Percentiles rank a stretch among this genome's conserved stretches.
These are phyloP conservation scores for Platypus cylindrus DNA, from an alignment of 2,888 invertebrate species.

Conservation along the genomic window DNA sequence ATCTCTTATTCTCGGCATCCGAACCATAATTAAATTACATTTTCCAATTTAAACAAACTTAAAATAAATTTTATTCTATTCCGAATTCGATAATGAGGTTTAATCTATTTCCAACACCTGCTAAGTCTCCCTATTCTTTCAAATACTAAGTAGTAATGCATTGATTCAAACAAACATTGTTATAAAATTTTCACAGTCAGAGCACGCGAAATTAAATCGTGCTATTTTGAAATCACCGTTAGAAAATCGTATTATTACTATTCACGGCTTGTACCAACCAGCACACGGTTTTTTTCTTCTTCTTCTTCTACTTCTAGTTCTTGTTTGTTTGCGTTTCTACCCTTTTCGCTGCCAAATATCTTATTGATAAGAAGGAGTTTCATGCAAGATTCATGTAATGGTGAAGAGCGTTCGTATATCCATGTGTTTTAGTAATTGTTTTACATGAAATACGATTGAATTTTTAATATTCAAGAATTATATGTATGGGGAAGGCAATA, in stretches of 20 bases:
- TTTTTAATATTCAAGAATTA: too few species aligned
- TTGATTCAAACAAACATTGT: too few species aligned
- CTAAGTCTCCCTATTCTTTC: too few species aligned
- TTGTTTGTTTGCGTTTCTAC: too few species aligned
- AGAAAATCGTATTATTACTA: conserved; percentile 12
- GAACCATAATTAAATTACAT: too few species aligned
- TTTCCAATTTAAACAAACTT: conserved; percentile 2
- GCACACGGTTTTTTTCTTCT: conserved; percentile 13
- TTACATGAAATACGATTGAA: too few species aligned
- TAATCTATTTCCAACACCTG: conserved; percentile 12
- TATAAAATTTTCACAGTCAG: conserved; percentile 5
- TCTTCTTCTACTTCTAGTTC: too few species aligned
- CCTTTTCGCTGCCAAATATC: conserved; percentile 11
- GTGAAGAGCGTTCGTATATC: too few species aligned
- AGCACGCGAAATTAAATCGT: conserved; percentile 14
- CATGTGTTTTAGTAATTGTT: too few species aligned
- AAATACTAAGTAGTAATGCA: too few species aligned
- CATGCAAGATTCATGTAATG: conserved; percentile 8
- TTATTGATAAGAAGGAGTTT: conserved; percentile 11
- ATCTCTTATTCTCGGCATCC: neutral
- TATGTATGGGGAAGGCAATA: too few species aligned
- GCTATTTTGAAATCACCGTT: conserved; percentile 13
- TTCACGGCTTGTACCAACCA: conserved; percentile 11
- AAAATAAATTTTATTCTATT: conserved; percentile 3
- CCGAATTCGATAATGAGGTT: conserved; percentile 5